Base-by-base conservation (phyloP, 2,888 invertebrate species). In the Chaetoderma sp. region DNA sequence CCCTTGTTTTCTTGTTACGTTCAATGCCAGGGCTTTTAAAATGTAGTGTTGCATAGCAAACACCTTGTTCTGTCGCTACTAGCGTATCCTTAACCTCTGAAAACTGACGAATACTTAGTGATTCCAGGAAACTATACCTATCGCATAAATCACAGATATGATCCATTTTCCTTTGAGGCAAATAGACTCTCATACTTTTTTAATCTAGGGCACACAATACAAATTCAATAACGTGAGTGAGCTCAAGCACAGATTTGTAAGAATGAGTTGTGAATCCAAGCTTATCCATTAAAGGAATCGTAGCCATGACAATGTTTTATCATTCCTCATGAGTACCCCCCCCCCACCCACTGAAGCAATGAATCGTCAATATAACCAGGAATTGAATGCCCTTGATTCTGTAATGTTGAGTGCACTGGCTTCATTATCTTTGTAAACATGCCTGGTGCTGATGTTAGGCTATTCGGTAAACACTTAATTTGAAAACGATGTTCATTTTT, bases 1-100 rank as follows among this genome's bases (percentile, higher is more conserved):
- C 61, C 60, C 32, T 58, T 56, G 44, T 62, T 61, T 28, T 36
- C 10, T 61, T 57, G n/a, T n/a, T n/a, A n/a, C 44, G 30, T 60
- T 49, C 21, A 44, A 36, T n/a, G n/a, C n/a, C n/a, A n/a, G n/a
- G n/a, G n/a, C n/a, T n/a, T n/a, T n/a, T n/a, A n/a, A n/a, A n/a
- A n/a, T n/a, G n/a, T n/a, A n/a, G n/a, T n/a, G n/a, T n/a, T n/a
- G n/a, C n/a, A n/a, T n/a, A n/a, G n/a, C n/a, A n/a, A n/a, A n/a
- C n/a, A n/a, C n/a, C n/a, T n/a, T n/a, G n/a, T n/a, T n/a, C n/a
- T n/a, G n/a, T n/a, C n/a, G n/a, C n/a, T n/a, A n/a, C n/a, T n/a
- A n/a, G n/a, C n/a, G n/a, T n/a, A n/a, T n/a, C n/a, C n/a, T n/a
- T n/a, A n/a, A n/a, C n/a, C n/a, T n/a, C n/a, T n/a, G n/a, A n/a